A percentile compares a stretch with the other conserved stretches of the same genome.
phyloP scores from a whole-genome alignment of 2,113 vertebrate species.

The Seriola aureovittata region DNA sequence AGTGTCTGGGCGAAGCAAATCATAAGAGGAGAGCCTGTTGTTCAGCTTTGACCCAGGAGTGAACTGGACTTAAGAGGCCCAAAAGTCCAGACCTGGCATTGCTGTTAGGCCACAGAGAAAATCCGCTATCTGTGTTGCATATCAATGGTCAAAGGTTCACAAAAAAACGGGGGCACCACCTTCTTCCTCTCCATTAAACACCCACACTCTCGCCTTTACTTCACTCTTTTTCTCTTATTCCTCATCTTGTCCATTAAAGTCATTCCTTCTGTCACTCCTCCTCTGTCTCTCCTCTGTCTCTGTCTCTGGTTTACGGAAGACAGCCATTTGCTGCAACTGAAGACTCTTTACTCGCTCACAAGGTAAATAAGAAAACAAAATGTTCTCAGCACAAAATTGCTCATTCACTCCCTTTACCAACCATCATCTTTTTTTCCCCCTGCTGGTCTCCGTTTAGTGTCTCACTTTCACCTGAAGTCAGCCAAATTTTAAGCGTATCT shows the following conservation, averaged over 20 bases:
- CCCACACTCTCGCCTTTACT: conserved; percentile 5
- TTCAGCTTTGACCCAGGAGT: conserved; percentile 39
- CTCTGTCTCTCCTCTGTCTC: conserved; percentile 7
- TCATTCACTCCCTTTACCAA: not conserved
- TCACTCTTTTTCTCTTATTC: conserved; percentile 12
- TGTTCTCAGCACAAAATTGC: conserved; percentile 19
- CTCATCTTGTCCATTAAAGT: conserved; percentile 44
- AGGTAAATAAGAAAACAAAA: conserved; percentile 28
- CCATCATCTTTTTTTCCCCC: not conserved
- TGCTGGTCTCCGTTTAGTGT: not conserved
- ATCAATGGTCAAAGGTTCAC: conserved; percentile 2
- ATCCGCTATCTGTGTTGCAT: not conserved
- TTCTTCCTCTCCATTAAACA: conserved; percentile 24
- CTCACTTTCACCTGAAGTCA: conserved; percentile 8
- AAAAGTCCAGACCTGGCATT: conserved; percentile 15
- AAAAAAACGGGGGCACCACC: not conserved
- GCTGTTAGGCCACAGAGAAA: not conserved
- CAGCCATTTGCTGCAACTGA: conserved; percentile 21
- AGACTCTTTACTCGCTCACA: not conserved
- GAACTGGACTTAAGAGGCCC: conserved; percentile 42
- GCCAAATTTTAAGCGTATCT: not conserved
- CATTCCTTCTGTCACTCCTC: conserved; percentile 39
- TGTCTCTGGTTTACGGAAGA: conserved; percentile 11
- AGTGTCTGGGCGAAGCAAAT: not conserved
- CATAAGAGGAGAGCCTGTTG: conserved; percentile 1